These are phyloP conservation scores for Seriola dumerili DNA, from an alignment of 2,113 vertebrate genomes.

Conservation along the genomic window DNA sequence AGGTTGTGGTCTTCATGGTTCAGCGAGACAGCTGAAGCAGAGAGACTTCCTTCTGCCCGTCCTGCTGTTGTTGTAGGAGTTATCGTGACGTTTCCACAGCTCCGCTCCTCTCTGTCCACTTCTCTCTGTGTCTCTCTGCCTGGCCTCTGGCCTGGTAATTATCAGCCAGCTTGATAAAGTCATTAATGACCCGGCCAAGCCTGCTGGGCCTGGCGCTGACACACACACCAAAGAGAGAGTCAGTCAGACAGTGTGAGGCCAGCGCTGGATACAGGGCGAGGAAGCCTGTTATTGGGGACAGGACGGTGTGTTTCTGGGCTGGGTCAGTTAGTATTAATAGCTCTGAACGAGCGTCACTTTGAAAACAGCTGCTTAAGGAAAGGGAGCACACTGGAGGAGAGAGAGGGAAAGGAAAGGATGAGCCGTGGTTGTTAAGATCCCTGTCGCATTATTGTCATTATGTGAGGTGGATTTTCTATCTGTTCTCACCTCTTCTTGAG, in stretches of 20 bases:
- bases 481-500: background rate
- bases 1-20: conserved; percentile 16
- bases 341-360: conserved; percentile 54
- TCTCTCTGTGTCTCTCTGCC: conserved; percentile 32
- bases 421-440: background rate
- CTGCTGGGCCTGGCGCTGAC: conserved; percentile 64
- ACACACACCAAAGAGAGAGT: conserved; percentile 18
- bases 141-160: conserved; percentile 71
- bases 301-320: conserved; percentile 58
- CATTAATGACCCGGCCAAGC: conserved; percentile 71
- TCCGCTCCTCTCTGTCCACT: conserved; percentile 42
- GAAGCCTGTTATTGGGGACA: conserved; percentile 60
- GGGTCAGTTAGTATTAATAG: conserved; percentile 70
- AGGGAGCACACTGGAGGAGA: background rate
- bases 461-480: background rate
- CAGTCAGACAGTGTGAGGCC: conserved; percentile 21
- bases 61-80: conserved; percentile 7
- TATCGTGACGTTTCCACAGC: conserved; percentile 7
- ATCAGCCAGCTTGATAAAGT: conserved; percentile 76
- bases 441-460: background rate
- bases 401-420: background rate
- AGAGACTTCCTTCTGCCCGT: background rate
- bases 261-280: conserved; percentile 17
- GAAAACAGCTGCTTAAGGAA: conserved; percentile 41
- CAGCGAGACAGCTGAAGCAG: conserved; percentile 14